phyloP scores from a whole-genome alignment of 2,797 vertebrate species.

The Ciconia nigra region DNA sequence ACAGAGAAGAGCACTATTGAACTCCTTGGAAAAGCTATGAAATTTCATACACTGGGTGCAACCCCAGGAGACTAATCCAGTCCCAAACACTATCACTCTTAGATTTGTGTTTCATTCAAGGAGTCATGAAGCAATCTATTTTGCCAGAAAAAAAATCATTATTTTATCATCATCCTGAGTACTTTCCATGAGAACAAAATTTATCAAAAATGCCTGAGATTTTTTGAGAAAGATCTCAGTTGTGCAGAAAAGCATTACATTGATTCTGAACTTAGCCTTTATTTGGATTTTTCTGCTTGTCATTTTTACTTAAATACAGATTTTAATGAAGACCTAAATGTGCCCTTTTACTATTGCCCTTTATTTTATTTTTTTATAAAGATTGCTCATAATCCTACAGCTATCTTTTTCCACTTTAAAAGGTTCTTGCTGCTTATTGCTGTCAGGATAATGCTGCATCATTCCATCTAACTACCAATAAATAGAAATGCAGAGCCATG shows the following conservation, averaged over 20 bases:
- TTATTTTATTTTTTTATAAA: constrained; percentile 40
- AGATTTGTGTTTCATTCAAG: constrained; percentile 64
- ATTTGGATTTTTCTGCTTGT: constrained; percentile 3
- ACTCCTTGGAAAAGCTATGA: constrained; percentile 44
- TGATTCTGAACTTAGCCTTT: constrained; percentile 7
- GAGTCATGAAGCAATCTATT: constrained; percentile 59
- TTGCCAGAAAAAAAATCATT: constrained; percentile 3
- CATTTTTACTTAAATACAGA: constrained; percentile 51
- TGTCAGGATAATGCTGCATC: constrained; percentile 52
- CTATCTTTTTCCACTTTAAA: constrained; percentile 11
- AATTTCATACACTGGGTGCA: constrained; percentile 52
- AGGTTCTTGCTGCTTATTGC: constrained; percentile 23
- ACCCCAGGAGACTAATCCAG: constrained; percentile 43
- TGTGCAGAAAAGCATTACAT: not conserved
- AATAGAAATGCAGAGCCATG: constrained; percentile 48
- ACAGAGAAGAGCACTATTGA: constrained; percentile 18
- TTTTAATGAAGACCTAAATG: constrained; percentile 26
- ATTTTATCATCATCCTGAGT: constrained; percentile 25
- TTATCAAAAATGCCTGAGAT: constrained; percentile 27
- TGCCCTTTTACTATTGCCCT: constrained; percentile 32
- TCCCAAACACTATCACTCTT: constrained; percentile 26
- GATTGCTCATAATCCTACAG: constrained; percentile 23
- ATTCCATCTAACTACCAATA: constrained; percentile 45
- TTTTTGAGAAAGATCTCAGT: constrained; percentile 12
- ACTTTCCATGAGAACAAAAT: constrained; percentile 9